Base-by-base conservation (phyloP, 1,140 invertebrate genomes). In the Hypsibius dujardini region DNA sequence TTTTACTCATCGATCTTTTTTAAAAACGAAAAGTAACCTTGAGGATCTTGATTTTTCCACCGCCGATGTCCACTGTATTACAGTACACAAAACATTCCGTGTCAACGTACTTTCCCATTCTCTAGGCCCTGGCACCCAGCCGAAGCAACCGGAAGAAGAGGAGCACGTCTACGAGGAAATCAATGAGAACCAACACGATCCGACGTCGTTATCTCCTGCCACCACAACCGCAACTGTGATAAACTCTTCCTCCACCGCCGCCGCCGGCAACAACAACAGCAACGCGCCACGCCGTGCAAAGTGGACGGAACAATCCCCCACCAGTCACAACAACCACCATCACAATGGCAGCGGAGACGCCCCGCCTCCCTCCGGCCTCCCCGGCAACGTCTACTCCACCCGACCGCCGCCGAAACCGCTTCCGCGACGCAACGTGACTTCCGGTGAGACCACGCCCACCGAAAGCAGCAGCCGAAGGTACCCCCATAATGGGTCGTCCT, bases 141-240 rank as follows among this genome's bases (percentile, higher is more conserved):
- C 28, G 28, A 28, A 28, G 28, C 28, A 28, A 0, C 28, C 28
- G 28, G 28, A 28, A 28, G 62, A 67, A 67, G 62, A 67, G 42
- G 62, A 67, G 62, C 62, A 67, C 42, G 12, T 67, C 12, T 67
- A 67, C 62, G 62, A 67, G 42, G 62, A 67, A 42, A 67, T 67
- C 62, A 67, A 42, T 45, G 62, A 67, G 62, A 67, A 67, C 45
- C 12, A 67, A 42, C 7, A 56, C n/a, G 50, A 56, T 28, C 28
- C 28, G 28, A 28, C 28, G 28, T 28, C 28, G 28, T 28, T 28
- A 28, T 28, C 28, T 28, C 28, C 28, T 28, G 28, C 28, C 28
- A 56, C 50, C 7, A n/a, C 7, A n/a, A 56, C 7, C 7, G 50
- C 7, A 56, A 56, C 50, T 56, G 50, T 56, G 50, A 56, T 56